Conservation (phyloP, 53 echinoderm and acorn worm genomes). For the Holothuria leucospilota region DNA sequence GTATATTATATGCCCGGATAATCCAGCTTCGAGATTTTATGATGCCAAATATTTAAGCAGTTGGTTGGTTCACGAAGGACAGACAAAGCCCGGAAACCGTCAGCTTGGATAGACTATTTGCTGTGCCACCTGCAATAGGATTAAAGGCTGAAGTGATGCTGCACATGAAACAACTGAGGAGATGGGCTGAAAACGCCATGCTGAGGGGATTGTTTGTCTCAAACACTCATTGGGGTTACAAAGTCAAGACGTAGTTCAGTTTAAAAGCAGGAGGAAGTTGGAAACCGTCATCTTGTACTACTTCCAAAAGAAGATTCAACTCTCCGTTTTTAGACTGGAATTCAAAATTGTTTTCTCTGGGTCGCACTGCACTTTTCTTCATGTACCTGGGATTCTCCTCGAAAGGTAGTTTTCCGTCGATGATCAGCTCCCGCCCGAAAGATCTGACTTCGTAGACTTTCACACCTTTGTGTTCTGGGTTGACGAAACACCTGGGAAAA, state of each 20-base stretch:
- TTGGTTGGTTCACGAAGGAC: no score
- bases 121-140: no score
- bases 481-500: constrained; percentile 80
- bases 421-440: constrained; percentile 78
- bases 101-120: no score
- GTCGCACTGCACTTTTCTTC: constrained; percentile 80
- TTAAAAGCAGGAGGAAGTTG: constrained; percentile 88
- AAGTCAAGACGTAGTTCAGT: constrained; percentile 91
- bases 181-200: no score
- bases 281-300: constrained; percentile 64
- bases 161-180: no score
- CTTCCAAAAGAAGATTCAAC: constrained; percentile 77
- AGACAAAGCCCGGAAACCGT: no score
- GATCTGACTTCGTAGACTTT: constrained; percentile 76
- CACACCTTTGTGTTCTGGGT: constrained; percentile 95
- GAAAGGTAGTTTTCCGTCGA: constrained; percentile 85
- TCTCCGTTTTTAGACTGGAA: constrained; percentile 90
- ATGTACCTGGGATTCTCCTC: constrained; percentile 77
- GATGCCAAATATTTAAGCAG: no score
- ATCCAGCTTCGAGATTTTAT: no score
- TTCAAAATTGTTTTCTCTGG: constrained; percentile 93
- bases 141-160: no score
- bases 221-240: constrained; percentile 44
- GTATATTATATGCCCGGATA: no score
- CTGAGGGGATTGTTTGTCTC: no score